These are phyloP conservation scores for Prochilodus magdalenae DNA, from an alignment of 2,113 vertebrate genomes.

Conservation along the genomic window DNA sequence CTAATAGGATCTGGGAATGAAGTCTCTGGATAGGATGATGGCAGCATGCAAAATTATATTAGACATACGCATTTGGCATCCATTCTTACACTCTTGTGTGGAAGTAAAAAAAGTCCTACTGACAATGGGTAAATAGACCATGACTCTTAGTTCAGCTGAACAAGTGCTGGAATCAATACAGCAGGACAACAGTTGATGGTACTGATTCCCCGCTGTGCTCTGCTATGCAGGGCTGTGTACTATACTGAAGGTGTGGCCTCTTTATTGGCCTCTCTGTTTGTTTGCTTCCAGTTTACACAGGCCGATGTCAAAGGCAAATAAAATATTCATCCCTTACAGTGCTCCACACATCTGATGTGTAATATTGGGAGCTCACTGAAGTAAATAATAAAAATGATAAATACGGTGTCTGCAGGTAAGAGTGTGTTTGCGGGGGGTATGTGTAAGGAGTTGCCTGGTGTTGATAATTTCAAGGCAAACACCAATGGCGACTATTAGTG, in stretches of 20 bases:
- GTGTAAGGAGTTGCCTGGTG: too few species aligned
- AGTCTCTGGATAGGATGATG: not conserved
- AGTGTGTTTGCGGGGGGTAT: not conserved
- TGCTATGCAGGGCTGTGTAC: constrained; percentile 13
- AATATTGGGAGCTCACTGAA: constrained; percentile 40
- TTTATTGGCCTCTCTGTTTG: constrained; percentile 50
- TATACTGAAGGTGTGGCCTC: not conserved
- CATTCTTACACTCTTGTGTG: not conserved
- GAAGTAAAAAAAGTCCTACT: constrained; percentile 7
- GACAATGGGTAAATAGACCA: not conserved
- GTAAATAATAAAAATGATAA: constrained; percentile 2
- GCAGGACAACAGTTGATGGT: constrained; percentile 3
- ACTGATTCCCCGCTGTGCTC: not conserved
- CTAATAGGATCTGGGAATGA: constrained; percentile 21
- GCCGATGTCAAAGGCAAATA: constrained; percentile 49
- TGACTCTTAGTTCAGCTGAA: constrained; percentile 3
- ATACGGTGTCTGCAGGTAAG: not conserved
- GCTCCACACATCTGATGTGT: not conserved
- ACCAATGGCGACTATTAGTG: too few species aligned
- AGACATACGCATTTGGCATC: not conserved
- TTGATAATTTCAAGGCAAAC: too few species aligned
- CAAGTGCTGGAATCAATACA: constrained; percentile 40
- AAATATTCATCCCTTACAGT: constrained; percentile 63
- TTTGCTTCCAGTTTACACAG: not conserved
- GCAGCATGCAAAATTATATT: not conserved